phyloP scores from a whole-genome alignment of 2,113 vertebrate species.

The Bufo bufo region DNA sequence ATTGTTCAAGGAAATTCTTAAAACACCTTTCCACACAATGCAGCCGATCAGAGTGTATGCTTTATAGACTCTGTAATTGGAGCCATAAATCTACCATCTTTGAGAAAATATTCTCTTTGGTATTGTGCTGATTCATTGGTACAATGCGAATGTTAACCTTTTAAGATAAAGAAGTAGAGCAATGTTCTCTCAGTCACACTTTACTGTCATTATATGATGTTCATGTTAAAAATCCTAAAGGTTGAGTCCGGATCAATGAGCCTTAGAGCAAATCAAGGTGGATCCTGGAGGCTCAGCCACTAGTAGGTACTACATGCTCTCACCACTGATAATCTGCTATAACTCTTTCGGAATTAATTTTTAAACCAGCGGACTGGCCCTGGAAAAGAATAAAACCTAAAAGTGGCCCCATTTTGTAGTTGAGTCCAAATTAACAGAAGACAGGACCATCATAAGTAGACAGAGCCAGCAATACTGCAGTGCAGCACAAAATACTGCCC shows the following conservation, averaged over 20 bases:
- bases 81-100: neutral
- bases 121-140: neutral
- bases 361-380: constrained; percentile 6
- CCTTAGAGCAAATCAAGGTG: constrained; percentile 23
- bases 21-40: neutral
- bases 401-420: too few species aligned
- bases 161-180: neutral
- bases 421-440: too few species aligned
- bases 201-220: neutral
- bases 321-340: constrained; percentile 20
- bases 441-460: too few species aligned
- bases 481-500: too few species aligned
- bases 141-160: neutral
- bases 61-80: neutral
- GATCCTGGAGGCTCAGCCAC: neutral
- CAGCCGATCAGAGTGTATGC: neutral
- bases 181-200: constrained; percentile 17
- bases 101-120: neutral
- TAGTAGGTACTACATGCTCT: neutral
- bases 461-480: too few species aligned
- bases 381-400: too few species aligned
- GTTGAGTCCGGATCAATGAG: constrained; percentile 25
- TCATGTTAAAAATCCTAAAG: constrained; percentile 31
- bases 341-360: constrained; percentile 6
- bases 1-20: neutral